phyloP scores from a whole-genome alignment of 2,888 invertebrate species.

The Anagyrus pseudococci region DNA sequence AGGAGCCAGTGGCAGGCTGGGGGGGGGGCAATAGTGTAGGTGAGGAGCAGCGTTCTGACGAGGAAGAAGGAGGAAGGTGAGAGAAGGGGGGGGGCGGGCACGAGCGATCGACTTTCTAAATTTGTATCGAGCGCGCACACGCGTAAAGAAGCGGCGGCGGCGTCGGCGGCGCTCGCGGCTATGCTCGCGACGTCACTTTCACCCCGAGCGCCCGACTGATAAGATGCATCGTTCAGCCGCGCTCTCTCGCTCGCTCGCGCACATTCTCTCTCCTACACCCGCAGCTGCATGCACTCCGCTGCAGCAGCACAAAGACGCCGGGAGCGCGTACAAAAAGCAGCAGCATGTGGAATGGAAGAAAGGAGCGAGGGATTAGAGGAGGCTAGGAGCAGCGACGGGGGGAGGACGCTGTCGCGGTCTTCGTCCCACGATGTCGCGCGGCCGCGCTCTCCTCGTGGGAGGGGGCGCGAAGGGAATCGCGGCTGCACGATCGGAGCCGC shows the following conservation, averaged over 20 bases:
- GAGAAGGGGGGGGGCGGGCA: constrained; percentile 10
- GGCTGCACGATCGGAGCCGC: neutral
- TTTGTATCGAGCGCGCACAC: constrained; percentile 49
- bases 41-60: neutral
- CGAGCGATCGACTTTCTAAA: constrained; percentile 56
- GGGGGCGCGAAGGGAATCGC: neutral
- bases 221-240: constrained; percentile 27
- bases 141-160: neutral
- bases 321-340: neutral
- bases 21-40: neutral
- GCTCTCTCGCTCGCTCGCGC: constrained; percentile 1
- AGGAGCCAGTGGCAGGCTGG: neutral
- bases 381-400: neutral
- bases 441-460: neutral
- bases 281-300: no score
- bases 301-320: no score
- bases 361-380: neutral
- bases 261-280: neutral
- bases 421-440: neutral
- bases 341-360: neutral
- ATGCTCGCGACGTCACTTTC: constrained; percentile 53
- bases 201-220: constrained; percentile 44
- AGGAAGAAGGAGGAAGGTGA: neutral
- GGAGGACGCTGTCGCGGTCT: neutral
- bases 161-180: no score